phyloP scores from a whole-genome alignment of 92 coral and sea anemone genomes.

The Galaxea fascicularis region DNA sequence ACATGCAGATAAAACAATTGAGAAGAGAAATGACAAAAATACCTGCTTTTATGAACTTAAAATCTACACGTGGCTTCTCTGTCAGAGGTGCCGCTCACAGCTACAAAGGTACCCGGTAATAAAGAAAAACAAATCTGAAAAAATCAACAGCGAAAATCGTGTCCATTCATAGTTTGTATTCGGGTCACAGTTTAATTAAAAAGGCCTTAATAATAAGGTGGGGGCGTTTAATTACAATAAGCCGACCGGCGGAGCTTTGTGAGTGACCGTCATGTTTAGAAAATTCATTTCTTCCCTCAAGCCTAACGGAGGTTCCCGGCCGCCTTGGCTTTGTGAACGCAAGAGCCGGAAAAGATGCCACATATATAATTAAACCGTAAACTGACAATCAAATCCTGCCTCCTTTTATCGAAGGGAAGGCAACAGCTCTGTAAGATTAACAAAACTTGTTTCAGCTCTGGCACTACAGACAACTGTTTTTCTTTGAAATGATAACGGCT shows the following conservation, averaged over 20 bases:
- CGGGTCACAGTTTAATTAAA: conserved; percentile 56
- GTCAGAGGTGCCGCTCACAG: neutral
- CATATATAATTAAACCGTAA: conserved; percentile 13
- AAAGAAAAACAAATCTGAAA: conserved; percentile 25
- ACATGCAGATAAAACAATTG: conserved; percentile 1
- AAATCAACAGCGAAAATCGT: conserved; percentile 52
- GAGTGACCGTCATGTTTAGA: conserved; percentile 34
- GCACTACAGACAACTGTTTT: neutral
- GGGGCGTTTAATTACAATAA: conserved; percentile 34
- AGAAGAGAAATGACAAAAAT: neutral
- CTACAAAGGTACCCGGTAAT: conserved; percentile 31
- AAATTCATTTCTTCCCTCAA: conserved; percentile 42
- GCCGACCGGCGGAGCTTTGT: conserved; percentile 35
- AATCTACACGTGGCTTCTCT: neutral
- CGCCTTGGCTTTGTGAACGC: conserved; percentile 39
- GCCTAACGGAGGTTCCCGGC: conserved; percentile 15
- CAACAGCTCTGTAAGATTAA: neutral
- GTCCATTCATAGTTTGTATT: conserved; percentile 17
- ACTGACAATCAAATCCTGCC: neutral
- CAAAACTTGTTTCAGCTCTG: neutral
- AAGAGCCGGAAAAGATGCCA: conserved; percentile 43
- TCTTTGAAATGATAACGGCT: conserved; percentile 21
- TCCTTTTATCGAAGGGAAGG: neutral
- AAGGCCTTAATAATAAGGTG: conserved; percentile 42
- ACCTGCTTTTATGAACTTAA: neutral